These are phyloP conservation scores for Pinna nobilis DNA, from an alignment of 1,140 invertebrate genomes.

Conservation along the genomic window DNA sequence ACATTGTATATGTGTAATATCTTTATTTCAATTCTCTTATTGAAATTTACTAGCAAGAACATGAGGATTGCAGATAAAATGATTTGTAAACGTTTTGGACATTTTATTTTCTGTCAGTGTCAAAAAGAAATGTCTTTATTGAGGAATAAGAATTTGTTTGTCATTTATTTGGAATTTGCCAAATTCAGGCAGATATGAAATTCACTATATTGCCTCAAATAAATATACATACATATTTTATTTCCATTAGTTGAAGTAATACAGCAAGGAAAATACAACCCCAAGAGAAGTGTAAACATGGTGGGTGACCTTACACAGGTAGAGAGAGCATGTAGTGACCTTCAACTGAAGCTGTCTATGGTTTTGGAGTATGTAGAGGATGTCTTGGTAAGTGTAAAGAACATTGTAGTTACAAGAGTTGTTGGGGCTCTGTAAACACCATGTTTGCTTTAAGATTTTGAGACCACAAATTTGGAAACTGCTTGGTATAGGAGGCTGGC, in stretches of 20 bases:
- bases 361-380: constrained; percentile 92
- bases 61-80: too few relatives aligned
- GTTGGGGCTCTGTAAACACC: too few relatives aligned
- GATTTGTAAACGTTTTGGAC: too few relatives aligned
- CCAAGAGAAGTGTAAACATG: constrained; percentile 81
- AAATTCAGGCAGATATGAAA: not conserved
- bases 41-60: too few relatives aligned
- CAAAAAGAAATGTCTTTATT: too few relatives aligned
- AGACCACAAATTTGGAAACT: too few relatives aligned
- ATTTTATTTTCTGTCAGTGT: too few relatives aligned
- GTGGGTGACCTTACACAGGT: constrained; percentile 91
- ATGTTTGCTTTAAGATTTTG: too few relatives aligned
- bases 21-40: too few relatives aligned
- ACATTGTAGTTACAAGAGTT: too few relatives aligned
- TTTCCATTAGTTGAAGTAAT: constrained; percentile 79
- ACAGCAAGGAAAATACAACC: constrained; percentile 75
- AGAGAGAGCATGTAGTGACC: constrained; percentile 85
- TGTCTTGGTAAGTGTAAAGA: constrained; percentile 73
- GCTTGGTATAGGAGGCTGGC: too few relatives aligned
- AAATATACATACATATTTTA: not conserved
- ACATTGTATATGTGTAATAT: too few relatives aligned
- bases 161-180: not conserved
- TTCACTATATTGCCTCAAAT: not conserved
- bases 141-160: not conserved
- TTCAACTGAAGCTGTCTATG: constrained; percentile 85